Base-by-base conservation (phyloP, 2,888 invertebrate genomes). In the Halocaridina rubra region DNA sequence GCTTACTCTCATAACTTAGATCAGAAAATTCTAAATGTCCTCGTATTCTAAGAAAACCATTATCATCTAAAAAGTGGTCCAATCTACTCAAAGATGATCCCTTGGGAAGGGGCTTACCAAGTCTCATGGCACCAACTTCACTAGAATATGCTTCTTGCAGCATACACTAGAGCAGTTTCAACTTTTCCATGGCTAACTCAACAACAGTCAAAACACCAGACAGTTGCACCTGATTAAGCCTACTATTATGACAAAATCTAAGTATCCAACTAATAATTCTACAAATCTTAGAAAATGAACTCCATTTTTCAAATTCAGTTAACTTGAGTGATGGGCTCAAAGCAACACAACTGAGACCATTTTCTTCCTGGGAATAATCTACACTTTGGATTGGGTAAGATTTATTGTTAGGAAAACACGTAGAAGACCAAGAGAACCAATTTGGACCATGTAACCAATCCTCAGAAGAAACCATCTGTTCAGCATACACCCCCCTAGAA, bases 401-500 rank as follows among this genome's bases (percentile, higher is more conserved):
- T n/a, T n/a, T n/a, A n/a, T 69, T 24, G 13, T 39, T 13, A 24
- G 3, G 8, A 1, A n/a, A 10, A 30, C 27, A n/a, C 1, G 30
- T 53, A 8, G n/a, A 53, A 32, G 79, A 5, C 22, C n/a, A 0
- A 16, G 39, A 46, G 2, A 80, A 27, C 79, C 64, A 64, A 2
- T 61, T 8, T 32, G 69, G 79, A 69, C 53, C 69, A 80, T 57
- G 32, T 32, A 80, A 53, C 57, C 80, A 80, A 16, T 24, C 22
- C 29, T 27, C 32, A 71, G 30, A 71, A 22, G 53, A 29, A 24
- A 71, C 39, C 27, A 80, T 2, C 13, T 8, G 7, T 4, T 57
- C 57, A 59, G 71, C 59, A 71, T 16, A 67, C n/a, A 22, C 8
- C 67, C 79, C 67, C 69, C 79, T 79, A 69, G 79, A 79, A 67